These are phyloP conservation scores for Macroteleia sp. DNA, from an alignment of 2,888 invertebrate genomes.

Conservation along the genomic window DNA sequence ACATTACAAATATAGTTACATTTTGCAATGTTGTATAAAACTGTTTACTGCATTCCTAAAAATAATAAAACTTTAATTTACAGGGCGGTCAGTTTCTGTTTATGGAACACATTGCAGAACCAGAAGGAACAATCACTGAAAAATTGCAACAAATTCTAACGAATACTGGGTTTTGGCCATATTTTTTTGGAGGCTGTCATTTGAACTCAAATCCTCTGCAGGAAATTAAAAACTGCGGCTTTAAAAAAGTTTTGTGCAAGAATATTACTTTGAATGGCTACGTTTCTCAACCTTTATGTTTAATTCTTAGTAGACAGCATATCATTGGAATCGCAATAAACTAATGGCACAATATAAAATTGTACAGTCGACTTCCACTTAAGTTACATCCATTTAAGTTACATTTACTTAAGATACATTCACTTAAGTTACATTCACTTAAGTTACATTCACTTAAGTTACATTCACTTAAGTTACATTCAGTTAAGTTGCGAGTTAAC, in stretches of 20 bases:
- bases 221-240: constrained; percentile 58
- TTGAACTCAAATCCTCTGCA: constrained; percentile 71
- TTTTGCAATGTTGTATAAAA: too few relatives aligned
- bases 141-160: constrained; percentile 75
- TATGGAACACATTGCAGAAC: constrained; percentile 76
- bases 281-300: constrained; percentile 74
- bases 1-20: too few relatives aligned
- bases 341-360: constrained; percentile 62
- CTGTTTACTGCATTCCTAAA: too few relatives aligned
- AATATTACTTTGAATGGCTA: constrained; percentile 72
- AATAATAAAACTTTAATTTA: too few relatives aligned
- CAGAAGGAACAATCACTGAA: constrained; percentile 67
- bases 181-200: constrained; percentile 77
- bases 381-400: too few relatives aligned
- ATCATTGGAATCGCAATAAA: constrained; percentile 75
- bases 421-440: too few relatives aligned
- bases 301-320: constrained; percentile 74
- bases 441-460: too few relatives aligned
- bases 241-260: constrained; percentile 72
- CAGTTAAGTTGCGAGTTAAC: too few relatives aligned
- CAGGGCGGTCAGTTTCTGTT: constrained; percentile 78
- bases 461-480: too few relatives aligned
- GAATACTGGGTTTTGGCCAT: constrained; percentile 76
- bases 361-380: too few relatives aligned
- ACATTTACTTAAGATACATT: too few relatives aligned